Evolutionary conservation across 2,113 vertebrate genomes (phyloP).

Genomic region (Manacus vitellinus): DNA sequence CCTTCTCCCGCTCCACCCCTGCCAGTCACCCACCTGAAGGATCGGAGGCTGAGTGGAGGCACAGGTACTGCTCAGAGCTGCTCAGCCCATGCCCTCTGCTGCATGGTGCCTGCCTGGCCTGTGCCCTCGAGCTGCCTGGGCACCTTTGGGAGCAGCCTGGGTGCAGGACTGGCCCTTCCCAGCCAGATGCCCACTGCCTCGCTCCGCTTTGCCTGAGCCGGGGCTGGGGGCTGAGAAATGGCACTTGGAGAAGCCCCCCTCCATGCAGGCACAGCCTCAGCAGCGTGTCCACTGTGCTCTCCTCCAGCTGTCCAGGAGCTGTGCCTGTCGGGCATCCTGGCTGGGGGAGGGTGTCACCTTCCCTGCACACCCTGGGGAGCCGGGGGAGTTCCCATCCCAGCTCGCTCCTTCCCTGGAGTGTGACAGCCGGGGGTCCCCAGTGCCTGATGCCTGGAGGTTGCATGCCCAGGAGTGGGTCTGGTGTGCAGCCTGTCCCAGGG

Average conservation of each 20-base stretch:
- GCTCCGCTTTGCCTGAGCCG: neutral
- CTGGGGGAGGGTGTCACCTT: neutral
- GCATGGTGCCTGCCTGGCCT: slow-evolving; percentile 47
- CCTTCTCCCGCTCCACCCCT: slow-evolving; percentile 75
- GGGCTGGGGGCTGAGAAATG: neutral
- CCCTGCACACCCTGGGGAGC: neutral
- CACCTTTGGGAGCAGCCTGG: slow-evolving; percentile 15
- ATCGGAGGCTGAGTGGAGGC: slow-evolving; percentile 96
- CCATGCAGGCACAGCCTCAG: neutral
- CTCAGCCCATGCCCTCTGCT: neutral
- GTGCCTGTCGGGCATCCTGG: neutral
- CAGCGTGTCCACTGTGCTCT: neutral
- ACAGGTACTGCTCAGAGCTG: slow-evolving; percentile 83
- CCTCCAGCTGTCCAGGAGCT: neutral
- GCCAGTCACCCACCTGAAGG: slow-evolving; percentile 97
- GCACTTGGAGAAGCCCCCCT: neutral
- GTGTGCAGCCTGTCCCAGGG: neutral
- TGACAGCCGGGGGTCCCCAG: neutral
- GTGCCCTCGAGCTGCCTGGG: neutral
- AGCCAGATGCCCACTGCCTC: neutral
- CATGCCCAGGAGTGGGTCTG: neutral
- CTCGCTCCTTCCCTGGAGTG: neutral
- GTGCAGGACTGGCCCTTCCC: neutral
- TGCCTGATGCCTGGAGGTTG: neutral
- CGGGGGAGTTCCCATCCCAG: neutral